Percentiles rank a stretch among this genome's conserved stretches.
phyloP scores from a whole-genome alignment of 2,888 invertebrate species.

The Torymus tubicola region DNA sequence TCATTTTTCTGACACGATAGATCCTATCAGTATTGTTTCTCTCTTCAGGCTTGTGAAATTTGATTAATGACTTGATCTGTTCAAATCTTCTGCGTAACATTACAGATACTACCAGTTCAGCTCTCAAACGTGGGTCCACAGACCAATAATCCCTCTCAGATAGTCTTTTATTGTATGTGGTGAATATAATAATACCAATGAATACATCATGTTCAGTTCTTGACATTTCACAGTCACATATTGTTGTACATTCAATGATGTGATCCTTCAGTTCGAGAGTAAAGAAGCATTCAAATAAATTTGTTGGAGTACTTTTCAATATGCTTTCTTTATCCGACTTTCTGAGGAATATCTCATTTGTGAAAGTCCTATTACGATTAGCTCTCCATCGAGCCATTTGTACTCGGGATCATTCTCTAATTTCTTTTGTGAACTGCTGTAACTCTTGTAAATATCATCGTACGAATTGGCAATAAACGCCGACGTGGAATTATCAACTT shows the following conservation, averaged over 20 bases:
- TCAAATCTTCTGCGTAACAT: background rate
- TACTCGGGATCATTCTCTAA: too few relatives aligned
- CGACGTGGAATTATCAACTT: background rate
- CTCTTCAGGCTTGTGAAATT: background rate
- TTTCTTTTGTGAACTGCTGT: too few relatives aligned
- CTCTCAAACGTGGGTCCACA: constrained; percentile 14
- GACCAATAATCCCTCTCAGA: too few relatives aligned
- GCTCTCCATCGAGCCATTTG: too few relatives aligned
- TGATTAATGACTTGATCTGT: background rate
- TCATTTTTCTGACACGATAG: background rate
- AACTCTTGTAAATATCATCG: too few relatives aligned
- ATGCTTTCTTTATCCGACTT: constrained; percentile 7
- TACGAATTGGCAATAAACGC: too few relatives aligned
- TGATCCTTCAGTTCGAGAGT: background rate
- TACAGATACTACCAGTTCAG: background rate
- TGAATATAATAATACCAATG: too few relatives aligned
- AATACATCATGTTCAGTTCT: too few relatives aligned
- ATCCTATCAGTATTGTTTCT: background rate
- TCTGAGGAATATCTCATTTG: background rate
- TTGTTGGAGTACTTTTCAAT: constrained; percentile 34
- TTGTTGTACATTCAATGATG: too few relatives aligned
- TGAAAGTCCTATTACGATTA: too few relatives aligned
- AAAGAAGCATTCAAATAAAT: constrained; percentile 39
- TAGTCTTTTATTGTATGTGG: too few relatives aligned
- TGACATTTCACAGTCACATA: too few relatives aligned